Conservation (phyloP, 2,113 vertebrate species). For the Phodopus roborovskii region DNA sequence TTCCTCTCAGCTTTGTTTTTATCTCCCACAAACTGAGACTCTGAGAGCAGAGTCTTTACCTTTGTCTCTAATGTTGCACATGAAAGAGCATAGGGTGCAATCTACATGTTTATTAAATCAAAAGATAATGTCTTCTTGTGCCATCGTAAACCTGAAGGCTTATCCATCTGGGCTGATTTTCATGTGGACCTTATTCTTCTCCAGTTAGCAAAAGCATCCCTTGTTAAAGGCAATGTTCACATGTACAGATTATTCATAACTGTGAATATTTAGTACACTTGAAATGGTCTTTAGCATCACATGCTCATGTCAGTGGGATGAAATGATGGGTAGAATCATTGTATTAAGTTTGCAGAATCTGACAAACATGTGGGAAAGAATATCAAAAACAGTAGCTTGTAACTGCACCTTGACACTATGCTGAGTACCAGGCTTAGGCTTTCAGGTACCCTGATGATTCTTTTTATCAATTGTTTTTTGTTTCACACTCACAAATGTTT, state of each 20-base stretch:
- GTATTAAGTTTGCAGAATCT: background rate
- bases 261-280: background rate
- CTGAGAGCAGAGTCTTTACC: background rate
- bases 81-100: background rate
- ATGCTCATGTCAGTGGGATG: background rate
- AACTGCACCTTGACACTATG: background rate
- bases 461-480: background rate
- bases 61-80: background rate
- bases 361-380: background rate
- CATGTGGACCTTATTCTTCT: background rate
- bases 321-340: background rate
- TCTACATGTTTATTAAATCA: background rate
- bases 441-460: background rate
- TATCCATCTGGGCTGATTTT: background rate
- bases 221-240: background rate
- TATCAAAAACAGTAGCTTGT: background rate
- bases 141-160: background rate
- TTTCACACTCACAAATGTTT: background rate
- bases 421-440: background rate
- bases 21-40: background rate
- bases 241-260: background rate
- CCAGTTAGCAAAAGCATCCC: background rate
- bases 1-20: background rate
- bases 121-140: background rate
- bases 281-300: background rate